phyloP scores from a whole-genome alignment of 2,797 vertebrate species.

The Tokudaia muenninki region DNA sequence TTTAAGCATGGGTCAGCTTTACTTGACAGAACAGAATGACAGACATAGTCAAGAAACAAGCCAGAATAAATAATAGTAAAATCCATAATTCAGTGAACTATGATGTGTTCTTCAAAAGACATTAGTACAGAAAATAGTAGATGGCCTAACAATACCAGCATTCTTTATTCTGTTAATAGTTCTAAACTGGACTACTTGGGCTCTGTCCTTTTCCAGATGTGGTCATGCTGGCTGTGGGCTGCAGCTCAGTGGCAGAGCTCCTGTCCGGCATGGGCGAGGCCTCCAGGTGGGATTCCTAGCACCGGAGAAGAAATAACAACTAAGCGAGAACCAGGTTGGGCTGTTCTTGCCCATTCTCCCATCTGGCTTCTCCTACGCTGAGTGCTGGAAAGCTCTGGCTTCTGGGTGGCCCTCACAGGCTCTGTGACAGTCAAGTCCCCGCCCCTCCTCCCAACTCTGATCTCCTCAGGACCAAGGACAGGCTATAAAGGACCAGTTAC shows the following conservation, averaged over 20 bases:
- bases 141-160: background rate
- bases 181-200: background rate
- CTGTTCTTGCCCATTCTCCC: background rate
- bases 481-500: background rate
- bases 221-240: background rate
- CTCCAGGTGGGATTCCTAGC: background rate
- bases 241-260: background rate
- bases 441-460: background rate
- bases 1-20: conserved; percentile 30
- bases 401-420: background rate
- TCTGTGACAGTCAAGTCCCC: background rate
- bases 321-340: background rate
- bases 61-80: conserved; percentile 31
- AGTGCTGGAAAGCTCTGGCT: background rate
- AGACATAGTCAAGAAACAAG: conserved; percentile 22
- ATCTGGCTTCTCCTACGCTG: background rate
- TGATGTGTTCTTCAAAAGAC: background rate
- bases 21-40: conserved; percentile 20
- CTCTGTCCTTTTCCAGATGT: background rate
- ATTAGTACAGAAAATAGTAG: background rate
- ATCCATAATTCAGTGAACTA: background rate
- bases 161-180: background rate
- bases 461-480: background rate
- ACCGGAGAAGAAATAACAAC: background rate
- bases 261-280: background rate